These are phyloP conservation scores for Cettia cetti DNA, from an alignment of 2,113 vertebrate genomes.

Conservation along the genomic window DNA sequence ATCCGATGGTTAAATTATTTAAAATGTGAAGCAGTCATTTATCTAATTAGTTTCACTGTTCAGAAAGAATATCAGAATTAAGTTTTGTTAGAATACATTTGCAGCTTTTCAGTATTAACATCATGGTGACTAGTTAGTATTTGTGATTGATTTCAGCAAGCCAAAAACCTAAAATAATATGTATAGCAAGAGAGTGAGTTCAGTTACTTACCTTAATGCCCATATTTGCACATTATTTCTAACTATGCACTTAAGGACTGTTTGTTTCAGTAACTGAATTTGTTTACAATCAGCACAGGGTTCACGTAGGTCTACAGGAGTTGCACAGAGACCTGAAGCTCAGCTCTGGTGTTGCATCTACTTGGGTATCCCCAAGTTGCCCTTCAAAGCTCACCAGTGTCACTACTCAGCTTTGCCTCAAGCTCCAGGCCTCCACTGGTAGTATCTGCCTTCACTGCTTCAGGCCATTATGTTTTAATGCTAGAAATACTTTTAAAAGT, in stretches of 20 bases:
- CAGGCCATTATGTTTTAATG: background rate
- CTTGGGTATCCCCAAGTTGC: background rate
- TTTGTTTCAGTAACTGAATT: conserved; percentile 34
- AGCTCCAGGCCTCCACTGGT: background rate
- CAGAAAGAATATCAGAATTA: conserved; percentile 41
- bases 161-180: conserved; percentile 36
- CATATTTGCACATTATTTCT: conserved; percentile 72
- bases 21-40: conserved; percentile 48
- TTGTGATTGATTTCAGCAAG: conserved; percentile 38
- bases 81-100: background rate
- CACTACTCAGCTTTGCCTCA: background rate
- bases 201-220: conserved; percentile 54
- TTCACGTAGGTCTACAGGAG: background rate
- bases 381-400: background rate
- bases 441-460: background rate
- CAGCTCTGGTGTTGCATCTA: conserved; percentile 2
- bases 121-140: conserved; percentile 12
- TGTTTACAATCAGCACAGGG: background rate
- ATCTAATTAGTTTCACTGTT: conserved; percentile 33
- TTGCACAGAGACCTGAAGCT: conserved; percentile 22
- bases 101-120: conserved; percentile 25
- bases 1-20: conserved; percentile 45
- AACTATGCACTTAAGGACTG: conserved; percentile 73
- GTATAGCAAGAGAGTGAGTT: conserved; percentile 1
- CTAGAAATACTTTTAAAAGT: background rate